Percentiles rank a stretch among this genome's conserved stretches.
Conservation (phyloP, 2,888 invertebrate genomes). For the Emesis russula region DNA sequence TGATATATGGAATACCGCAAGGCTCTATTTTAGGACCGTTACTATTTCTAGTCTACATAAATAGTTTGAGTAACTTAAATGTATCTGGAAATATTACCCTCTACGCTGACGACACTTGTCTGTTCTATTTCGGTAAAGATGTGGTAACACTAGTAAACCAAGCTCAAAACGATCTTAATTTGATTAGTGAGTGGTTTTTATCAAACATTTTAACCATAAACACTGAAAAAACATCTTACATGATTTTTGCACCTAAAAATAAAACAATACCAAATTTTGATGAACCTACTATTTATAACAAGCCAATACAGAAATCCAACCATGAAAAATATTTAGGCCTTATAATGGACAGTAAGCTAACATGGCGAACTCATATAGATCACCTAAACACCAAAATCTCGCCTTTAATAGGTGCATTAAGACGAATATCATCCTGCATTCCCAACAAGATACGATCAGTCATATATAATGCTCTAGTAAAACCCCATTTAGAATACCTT, state of each 20-base stretch:
- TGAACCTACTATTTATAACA: slow-evolving; percentile 1
- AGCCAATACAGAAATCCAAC: not conserved
- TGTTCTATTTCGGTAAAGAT: not conserved
- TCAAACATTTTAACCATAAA: not conserved
- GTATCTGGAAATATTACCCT: not conserved
- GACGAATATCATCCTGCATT: not conserved
- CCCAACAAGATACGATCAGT: not conserved
- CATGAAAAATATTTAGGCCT: not conserved
- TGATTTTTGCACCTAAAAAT: slow-evolving; percentile 13
- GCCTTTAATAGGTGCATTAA: not conserved
- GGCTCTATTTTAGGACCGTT: too few species aligned
- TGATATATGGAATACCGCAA: too few species aligned
- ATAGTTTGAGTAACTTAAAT: too few species aligned
- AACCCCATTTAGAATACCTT: not conserved
- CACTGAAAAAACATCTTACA: slow-evolving; percentile 10
- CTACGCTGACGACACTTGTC: slow-evolving; percentile 26
- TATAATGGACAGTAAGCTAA: not conserved
- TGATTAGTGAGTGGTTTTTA: not conserved
- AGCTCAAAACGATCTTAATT: slow-evolving; percentile 5
- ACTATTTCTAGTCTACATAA: too few species aligned
- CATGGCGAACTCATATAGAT: not conserved
- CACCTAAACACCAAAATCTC: not conserved
- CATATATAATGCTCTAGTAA: not conserved
- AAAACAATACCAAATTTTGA: not conserved
- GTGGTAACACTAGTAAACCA: not conserved